Conservation (phyloP, 2,113 vertebrate species). For the Scatophagus argus region DNA sequence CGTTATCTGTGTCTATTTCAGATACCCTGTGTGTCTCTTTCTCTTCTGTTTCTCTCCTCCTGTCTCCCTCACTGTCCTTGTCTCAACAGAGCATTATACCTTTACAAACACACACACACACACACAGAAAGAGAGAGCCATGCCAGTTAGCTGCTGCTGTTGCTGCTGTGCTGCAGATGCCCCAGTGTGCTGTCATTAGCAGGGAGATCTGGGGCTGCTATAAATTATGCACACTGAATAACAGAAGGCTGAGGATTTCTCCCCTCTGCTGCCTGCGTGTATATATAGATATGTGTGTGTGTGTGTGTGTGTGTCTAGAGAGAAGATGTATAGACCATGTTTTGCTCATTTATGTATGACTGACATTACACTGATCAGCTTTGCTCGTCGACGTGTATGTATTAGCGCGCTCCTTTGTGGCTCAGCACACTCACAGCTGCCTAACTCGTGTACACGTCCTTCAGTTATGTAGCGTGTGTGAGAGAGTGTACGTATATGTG, state of each 20-base stretch:
- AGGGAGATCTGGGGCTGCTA: constrained; percentile 82
- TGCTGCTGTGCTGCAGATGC: constrained; percentile 81
- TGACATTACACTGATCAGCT: constrained; percentile 54
- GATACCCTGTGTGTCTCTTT: constrained; percentile 65
- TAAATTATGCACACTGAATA: constrained; percentile 84
- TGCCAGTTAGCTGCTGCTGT: constrained; percentile 72
- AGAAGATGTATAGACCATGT: constrained; percentile 26
- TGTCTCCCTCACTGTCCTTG: constrained; percentile 69
- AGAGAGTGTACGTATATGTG: constrained; percentile 52
- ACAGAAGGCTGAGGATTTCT: constrained; percentile 81
- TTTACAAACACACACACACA: constrained; percentile 33
- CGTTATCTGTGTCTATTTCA: constrained; percentile 79
- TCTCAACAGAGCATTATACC: constrained; percentile 66
- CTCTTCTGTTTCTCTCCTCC: constrained; percentile 62
- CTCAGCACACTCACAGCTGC: constrained; percentile 32
- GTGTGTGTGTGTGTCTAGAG: constrained; percentile 9
- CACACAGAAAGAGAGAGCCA: constrained; percentile 41
- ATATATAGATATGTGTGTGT: constrained; percentile 9
- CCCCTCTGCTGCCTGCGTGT: constrained; percentile 57
- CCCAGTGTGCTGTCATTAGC: constrained; percentile 81
- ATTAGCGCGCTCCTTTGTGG: constrained; percentile 19
- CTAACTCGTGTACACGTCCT: constrained; percentile 58
- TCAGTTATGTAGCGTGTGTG: constrained; percentile 52
- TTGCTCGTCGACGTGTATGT: constrained; percentile 12
- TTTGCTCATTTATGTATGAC: constrained; percentile 18